Percentiles rank a stretch among this genome's conserved stretches.
Conservation (phyloP, 35 echinoderm and acorn worm genomes). For the Apostichopus californicus region DNA sequence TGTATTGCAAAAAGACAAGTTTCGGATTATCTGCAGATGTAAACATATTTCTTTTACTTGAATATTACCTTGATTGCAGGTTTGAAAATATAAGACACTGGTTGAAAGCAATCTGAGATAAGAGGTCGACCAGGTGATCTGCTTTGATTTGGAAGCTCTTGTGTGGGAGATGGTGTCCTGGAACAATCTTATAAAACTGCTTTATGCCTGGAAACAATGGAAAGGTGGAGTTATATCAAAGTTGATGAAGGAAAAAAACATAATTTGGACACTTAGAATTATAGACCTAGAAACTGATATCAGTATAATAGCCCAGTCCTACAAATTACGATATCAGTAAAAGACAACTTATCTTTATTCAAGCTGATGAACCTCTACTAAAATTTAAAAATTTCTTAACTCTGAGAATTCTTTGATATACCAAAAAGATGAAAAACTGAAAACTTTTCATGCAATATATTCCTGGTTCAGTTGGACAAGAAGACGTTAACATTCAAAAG, state of each 20-base stretch:
- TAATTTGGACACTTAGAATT: not conserved
- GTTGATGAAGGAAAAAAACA: not conserved
- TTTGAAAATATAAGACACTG: constrained; percentile 98
- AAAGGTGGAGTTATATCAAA: not conserved
- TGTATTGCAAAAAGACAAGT: no score
- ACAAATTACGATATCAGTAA: no score
- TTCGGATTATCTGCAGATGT: no score
- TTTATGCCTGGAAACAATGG: constrained; percentile 74
- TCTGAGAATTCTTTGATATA: no score
- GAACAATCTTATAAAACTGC: constrained; percentile 89
- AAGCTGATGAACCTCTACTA: no score
- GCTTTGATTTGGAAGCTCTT: constrained; percentile 96
- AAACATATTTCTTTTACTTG: no score
- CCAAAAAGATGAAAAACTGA: no score
- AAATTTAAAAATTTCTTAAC: no score
- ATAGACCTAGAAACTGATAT: not conserved
- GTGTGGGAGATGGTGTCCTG: constrained; percentile 71
- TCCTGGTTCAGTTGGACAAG: no score
- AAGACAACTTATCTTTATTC: no score
- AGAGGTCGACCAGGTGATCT: constrained; percentile 66
- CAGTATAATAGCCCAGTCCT: not conserved
- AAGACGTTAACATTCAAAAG: no score
- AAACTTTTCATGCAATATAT: no score
- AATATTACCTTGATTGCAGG: constrained; percentile 78
- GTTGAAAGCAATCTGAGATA: constrained; percentile 88